Base-by-base conservation (phyloP, 2,113 vertebrate genomes). In the Forbesichthys agassizii region DNA sequence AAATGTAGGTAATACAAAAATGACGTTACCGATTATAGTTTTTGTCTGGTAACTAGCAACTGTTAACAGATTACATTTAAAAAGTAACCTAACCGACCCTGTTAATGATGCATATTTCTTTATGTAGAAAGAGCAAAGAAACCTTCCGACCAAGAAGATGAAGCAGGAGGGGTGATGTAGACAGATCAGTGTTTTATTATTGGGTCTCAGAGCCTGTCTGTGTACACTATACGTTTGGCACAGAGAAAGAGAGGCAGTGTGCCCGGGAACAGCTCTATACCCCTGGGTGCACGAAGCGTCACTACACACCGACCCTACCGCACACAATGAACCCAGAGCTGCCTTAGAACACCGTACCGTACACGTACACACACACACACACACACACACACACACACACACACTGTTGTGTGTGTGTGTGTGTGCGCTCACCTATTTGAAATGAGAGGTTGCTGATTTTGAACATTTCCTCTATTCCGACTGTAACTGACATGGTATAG, bases 221-320 rank as follows among this genome's bases (percentile, higher is more conserved):
- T 95, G 90, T 97, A 96, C 96, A 98, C 96, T 97, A 27, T 27
- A 99, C 96, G 95, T 98, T 98, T 98, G 97, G 97, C 96, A 99
- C 92, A 92, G 95, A 96, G 91, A 95, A 94, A 96, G 36, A 42
- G 36, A 93, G 80, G 96, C 95, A 96, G 94, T 93, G 94, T 95
- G 94, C 92, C 93, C 91, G 92, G 91, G 93, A 94, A 90, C 90
- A 92, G 76, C 87, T 79, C 56, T 27, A 73, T 74, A 87, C 88
- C 81, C 90, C 90, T 93, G 92, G 96, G 95, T 95, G 96, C 95
- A 95, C 91, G 90, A 97, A 95, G 91, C 93, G 88, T 96, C 94
- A 96, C 95, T 94, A 95, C 92, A 95, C 92, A 95, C 93, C 89
- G 91, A 93, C 89, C 93, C 88, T 88, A 92, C 86, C 74, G 90